Conservation (phyloP, 2,797 vertebrate species). For the Microchirus variegatus region DNA sequence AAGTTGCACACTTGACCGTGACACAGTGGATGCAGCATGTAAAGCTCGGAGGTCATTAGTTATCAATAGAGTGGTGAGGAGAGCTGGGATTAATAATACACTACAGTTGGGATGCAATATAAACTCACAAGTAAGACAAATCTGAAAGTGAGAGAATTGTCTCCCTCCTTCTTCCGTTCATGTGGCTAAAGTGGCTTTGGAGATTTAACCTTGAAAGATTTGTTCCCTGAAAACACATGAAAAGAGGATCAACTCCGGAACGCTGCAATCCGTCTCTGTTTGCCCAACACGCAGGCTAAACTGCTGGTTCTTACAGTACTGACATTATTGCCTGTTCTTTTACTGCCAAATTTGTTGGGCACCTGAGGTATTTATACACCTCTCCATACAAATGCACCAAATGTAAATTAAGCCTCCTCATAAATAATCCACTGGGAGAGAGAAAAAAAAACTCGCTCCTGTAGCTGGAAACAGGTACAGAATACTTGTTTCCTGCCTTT, state of each 20-base stretch:
- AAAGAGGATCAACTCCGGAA: conserved; percentile 46
- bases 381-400: conserved; percentile 20
- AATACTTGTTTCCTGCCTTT: conserved; percentile 49
- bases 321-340: conserved; percentile 47
- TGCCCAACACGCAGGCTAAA: conserved; percentile 11
- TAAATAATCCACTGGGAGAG: conserved; percentile 51
- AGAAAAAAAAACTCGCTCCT: conserved; percentile 15
- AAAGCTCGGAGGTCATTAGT: no score
- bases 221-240: conserved; percentile 21
- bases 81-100: no score
- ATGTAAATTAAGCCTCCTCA: conserved; percentile 57
- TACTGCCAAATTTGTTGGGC: conserved; percentile 45
- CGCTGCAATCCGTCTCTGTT: conserved; percentile 35
- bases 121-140: conserved; percentile 9
- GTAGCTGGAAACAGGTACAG: conserved; percentile 60
- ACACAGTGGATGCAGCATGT: no score
- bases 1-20: no score
- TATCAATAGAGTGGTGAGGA: no score
- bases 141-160: conserved; percentile 28
- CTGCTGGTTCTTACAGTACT: conserved; percentile 26
- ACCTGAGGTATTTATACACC: conserved; percentile 63
- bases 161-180: conserved; percentile 23
- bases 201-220: conserved; percentile 64
- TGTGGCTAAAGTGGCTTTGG: conserved; percentile 59
- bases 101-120: background rate